Conservation (phyloP, 2,113 vertebrate species). For the Monopterus albus region DNA sequence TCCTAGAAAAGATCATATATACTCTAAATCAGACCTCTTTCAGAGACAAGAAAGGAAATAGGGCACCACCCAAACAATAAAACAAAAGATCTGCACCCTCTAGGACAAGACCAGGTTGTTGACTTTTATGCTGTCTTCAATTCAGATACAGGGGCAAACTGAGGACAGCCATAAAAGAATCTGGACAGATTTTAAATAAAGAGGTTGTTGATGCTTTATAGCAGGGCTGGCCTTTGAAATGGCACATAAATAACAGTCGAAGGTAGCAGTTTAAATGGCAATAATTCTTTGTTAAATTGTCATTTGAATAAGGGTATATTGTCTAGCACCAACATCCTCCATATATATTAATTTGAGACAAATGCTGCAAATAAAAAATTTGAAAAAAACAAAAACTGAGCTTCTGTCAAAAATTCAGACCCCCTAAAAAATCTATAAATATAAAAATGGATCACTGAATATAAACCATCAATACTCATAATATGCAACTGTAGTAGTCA, state of each 20-base stretch:
- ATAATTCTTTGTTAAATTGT: constrained; percentile 42
- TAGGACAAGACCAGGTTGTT: background rate
- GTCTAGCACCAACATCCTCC: background rate
- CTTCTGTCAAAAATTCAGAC: background rate
- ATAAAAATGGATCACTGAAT: background rate
- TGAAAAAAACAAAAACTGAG: background rate
- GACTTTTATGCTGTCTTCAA: background rate
- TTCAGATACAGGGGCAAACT: constrained; percentile 4
- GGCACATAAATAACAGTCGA: constrained; percentile 22
- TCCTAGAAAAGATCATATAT: constrained; percentile 21
- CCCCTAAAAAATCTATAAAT: background rate
- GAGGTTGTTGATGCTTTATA: constrained; percentile 33
- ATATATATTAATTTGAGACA: background rate
- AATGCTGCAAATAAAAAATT: background rate
- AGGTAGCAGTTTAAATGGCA: constrained; percentile 7
- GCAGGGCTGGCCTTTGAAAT: constrained; percentile 42
- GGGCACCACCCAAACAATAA: constrained; percentile 20
- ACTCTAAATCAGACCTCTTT: constrained; percentile 31
- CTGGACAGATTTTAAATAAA: constrained; percentile 6
- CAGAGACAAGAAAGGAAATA: constrained; percentile 25
- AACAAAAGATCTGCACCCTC: constrained; percentile 19
- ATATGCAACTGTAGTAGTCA: too few species aligned
- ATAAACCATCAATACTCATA: too few species aligned
- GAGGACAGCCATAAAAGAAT: constrained; percentile 12
- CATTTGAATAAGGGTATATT: constrained; percentile 51